These are phyloP conservation scores for Lota lota DNA, from an alignment of 2,113 vertebrate genomes.

Conservation along the genomic window DNA sequence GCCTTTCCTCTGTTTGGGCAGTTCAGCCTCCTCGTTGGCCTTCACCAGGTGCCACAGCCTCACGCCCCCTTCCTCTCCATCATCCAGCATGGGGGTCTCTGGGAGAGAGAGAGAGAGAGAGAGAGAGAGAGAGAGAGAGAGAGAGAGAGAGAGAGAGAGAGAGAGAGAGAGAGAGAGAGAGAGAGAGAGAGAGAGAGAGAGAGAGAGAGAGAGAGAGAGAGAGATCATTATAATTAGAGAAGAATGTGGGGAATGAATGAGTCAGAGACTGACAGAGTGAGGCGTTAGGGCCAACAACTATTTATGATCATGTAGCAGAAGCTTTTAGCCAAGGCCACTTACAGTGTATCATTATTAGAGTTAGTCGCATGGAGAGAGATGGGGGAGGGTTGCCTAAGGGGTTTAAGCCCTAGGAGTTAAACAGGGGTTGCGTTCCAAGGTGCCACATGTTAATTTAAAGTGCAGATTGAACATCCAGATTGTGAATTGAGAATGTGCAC, in stretches of 20 bases:
- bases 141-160: no score
- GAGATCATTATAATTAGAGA: neutral
- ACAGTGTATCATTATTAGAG: no score
- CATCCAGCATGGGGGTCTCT: constrained; percentile 97
- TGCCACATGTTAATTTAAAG: neutral
- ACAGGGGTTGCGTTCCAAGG: no score
- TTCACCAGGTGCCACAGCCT: constrained; percentile 97
- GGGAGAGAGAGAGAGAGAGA: neutral
- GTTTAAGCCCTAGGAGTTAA: no score
- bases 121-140: no score
- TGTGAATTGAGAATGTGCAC: neutral
- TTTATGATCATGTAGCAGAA: no score
- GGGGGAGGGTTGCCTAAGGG: no score
- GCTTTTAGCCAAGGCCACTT: no score
- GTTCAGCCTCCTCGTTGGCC: constrained; percentile 90
- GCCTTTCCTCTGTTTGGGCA: constrained; percentile 87
- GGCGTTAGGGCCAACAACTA: neutral
- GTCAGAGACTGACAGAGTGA: neutral
- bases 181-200: no score
- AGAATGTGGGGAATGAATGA: neutral
- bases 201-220: neutral
- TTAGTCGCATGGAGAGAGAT: no score
- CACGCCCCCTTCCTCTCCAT: constrained; percentile 91
- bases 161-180: no score
- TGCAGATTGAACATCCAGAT: neutral